phyloP scores from a whole-genome alignment of 2,113 vertebrate genomes.

The Eubucco bourcierii region DNA sequence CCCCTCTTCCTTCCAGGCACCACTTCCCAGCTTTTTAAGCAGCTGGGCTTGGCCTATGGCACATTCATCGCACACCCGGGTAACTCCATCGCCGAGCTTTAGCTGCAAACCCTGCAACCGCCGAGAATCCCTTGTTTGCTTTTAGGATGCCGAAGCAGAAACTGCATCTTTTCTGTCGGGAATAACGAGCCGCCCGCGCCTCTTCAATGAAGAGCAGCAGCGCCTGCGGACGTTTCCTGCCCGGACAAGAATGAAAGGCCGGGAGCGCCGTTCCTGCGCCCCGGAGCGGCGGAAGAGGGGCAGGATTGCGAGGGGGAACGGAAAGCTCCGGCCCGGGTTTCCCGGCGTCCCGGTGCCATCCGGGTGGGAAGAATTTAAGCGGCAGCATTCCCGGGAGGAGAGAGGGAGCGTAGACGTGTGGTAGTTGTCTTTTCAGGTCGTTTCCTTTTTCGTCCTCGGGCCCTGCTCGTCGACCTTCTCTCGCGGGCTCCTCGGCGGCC shows the following conservation, averaged over 20 bases:
- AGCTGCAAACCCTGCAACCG: rapidly evolving
- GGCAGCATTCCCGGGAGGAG: not conserved
- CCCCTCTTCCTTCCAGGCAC: not conserved
- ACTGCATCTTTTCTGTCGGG: not conserved
- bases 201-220: too few relatives aligned
- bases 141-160: not conserved
- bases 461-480: not conserved
- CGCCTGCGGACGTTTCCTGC: rapidly evolving
- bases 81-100: rapidly evolving
- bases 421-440: not conserved
- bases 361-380: not conserved
- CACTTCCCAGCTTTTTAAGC: not conserved
- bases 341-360: constrained; percentile 27
- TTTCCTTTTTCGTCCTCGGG: not conserved
- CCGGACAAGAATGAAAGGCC: rapidly evolving
- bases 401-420: not conserved
- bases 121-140: rapidly evolving
- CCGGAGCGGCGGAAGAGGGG: not conserved
- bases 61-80: rapidly evolving
- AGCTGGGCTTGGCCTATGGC: rapidly evolving
- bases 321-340: constrained; percentile 41
- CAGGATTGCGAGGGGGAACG: constrained; percentile 8
- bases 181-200: not conserved
- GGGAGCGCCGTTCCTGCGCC: rapidly evolving
- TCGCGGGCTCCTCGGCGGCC: too few relatives aligned